Conservation (phyloP, 2,113 vertebrate species). For the Andinoacara biseriatus region DNA sequence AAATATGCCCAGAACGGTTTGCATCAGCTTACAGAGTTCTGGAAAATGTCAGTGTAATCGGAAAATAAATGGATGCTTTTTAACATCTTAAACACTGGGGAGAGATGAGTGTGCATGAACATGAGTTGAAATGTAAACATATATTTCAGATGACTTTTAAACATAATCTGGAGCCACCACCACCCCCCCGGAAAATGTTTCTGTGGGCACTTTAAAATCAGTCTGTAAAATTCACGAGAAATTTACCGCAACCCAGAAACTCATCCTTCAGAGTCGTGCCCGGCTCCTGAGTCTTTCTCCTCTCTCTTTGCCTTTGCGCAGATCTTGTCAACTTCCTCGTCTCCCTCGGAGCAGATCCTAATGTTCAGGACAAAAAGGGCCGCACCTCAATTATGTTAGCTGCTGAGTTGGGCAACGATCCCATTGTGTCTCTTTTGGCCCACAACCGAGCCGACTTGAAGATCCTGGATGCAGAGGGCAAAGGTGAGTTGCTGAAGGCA, state of each 20-base stretch:
- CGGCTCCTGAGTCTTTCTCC: background rate
- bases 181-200: too few relatives aligned
- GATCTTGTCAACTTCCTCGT: slow-evolving; percentile 88
- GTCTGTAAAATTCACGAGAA: too few relatives aligned
- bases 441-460: slow-evolving; percentile 84
- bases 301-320: background rate
- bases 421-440: slow-evolving; percentile 81
- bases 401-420: slow-evolving; percentile 86
- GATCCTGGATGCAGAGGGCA: slow-evolving; percentile 86
- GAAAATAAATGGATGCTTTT: background rate
- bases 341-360: slow-evolving; percentile 81
- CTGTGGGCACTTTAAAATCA: background rate
- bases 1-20: background rate
- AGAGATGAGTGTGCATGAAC: background rate
- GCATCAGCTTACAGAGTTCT: background rate
- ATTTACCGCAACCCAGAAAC: background rate
- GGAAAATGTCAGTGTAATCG: background rate
- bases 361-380: slow-evolving; percentile 86
- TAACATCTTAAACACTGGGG: background rate
- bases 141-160: background rate
- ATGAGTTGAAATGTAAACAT: background rate
- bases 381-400: slow-evolving; percentile 88
- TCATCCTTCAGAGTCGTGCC: background rate
- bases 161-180: background rate
- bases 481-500: slow-evolving; percentile 78